Percentiles rank a stretch among this genome's conserved stretches.
Conservation (phyloP, 2,113 vertebrate species). For the Eonycteris spelaea region DNA sequence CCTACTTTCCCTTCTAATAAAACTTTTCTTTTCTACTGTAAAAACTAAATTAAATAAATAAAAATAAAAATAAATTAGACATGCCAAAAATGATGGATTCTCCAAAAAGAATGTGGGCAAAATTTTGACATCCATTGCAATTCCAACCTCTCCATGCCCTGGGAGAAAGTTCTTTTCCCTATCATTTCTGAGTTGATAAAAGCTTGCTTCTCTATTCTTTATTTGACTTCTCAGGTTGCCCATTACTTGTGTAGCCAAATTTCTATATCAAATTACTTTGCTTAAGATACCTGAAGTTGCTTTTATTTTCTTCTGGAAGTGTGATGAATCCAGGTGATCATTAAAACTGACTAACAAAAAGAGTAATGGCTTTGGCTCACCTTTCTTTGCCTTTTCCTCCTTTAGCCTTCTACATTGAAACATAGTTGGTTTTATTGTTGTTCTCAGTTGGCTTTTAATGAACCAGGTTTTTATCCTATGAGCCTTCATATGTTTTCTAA, state of each 20-base stretch:
- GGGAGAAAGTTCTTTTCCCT: background rate
- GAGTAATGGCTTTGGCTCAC: background rate
- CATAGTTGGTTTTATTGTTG: background rate
- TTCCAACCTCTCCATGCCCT: background rate
- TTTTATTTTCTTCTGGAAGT: background rate
- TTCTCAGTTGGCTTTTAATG: background rate
- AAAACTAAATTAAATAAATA: too few relatives aligned
- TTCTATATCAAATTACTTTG: background rate
- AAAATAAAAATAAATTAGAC: background rate
- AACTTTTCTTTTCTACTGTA: too few relatives aligned
- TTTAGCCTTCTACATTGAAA: background rate
- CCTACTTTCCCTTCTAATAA: too few relatives aligned
- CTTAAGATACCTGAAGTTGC: background rate
- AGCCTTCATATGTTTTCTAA: background rate
- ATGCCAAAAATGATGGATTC: background rate
- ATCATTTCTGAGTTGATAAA: background rate
- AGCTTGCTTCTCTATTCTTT: background rate
- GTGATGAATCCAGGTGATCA: background rate
- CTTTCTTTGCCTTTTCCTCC: background rate
- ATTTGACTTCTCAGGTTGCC: background rate
- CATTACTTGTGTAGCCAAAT: background rate
- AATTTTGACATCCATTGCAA: background rate
- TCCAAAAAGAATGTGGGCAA: background rate
- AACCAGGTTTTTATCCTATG: background rate
- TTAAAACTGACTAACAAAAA: background rate